phyloP scores from a whole-genome alignment of 1,140 invertebrate species.

The Hyphantria cunea region DNA sequence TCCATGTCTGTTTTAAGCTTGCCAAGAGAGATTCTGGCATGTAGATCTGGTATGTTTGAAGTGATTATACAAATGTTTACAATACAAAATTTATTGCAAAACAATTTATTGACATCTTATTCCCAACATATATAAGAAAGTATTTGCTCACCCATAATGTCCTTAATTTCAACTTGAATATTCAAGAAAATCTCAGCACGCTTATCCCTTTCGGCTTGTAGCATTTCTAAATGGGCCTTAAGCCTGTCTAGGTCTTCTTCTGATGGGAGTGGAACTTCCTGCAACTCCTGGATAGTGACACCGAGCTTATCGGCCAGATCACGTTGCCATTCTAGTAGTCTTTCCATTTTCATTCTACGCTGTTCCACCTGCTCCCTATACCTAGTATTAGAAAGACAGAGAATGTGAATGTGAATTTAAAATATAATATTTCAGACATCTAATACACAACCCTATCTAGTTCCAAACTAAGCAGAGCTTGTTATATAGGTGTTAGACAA shows the following conservation, averaged over 20 bases:
- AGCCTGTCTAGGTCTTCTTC: conserved; percentile 80
- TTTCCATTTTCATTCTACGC: conserved; percentile 63
- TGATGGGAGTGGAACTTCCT: conserved; percentile 76
- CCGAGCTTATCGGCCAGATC: conserved; percentile 73
- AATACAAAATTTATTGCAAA: no score
- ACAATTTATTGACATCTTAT: no score
- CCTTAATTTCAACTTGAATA: conserved; percentile 79
- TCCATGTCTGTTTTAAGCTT: no score
- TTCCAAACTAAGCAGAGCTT: no score
- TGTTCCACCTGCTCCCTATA: conserved; percentile 71
- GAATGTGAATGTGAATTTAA: no score
- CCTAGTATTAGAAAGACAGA: conserved; percentile 36
- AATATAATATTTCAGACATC: no score
- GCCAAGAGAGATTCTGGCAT: no score
- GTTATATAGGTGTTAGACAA: no score
- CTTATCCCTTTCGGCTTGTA: conserved; percentile 81
- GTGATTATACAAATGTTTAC: no score
- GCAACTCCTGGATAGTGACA: conserved; percentile 67
- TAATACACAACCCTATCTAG: no score
- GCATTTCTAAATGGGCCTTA: conserved; percentile 76
- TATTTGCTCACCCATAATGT: conserved; percentile 74
- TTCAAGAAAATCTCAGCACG: conserved; percentile 79
- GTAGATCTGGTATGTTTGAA: no score
- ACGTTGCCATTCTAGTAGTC: conserved; percentile 68
- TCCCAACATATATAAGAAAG: conserved; percentile 1